Percentiles rank a stretch among this genome's conserved stretches.
Conservation (phyloP, 2,888 invertebrate species). For the Phlogophora meticulosa region DNA sequence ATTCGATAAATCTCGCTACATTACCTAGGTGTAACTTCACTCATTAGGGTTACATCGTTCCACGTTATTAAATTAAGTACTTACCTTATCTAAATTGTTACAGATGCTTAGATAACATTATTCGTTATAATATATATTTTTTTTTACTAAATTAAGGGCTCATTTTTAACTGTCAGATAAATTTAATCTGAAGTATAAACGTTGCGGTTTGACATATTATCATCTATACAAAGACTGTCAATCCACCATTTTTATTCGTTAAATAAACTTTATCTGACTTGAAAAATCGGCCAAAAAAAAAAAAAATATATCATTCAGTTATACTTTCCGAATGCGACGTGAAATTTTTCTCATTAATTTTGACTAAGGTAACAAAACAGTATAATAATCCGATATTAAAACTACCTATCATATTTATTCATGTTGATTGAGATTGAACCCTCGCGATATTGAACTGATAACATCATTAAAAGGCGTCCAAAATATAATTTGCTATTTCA, state of each 20-base stretch:
- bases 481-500: conserved; percentile 9
- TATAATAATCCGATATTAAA: not conserved
- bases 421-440: conserved; percentile 8
- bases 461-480: not conserved
- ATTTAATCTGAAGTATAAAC: too few relatives aligned
- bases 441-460: conserved; percentile 14
- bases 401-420: not conserved
- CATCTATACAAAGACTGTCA: too few relatives aligned
- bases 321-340: not conserved
- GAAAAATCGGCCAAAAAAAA: too few relatives aligned
- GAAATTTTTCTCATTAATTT: not conserved
- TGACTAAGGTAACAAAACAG: not conserved
- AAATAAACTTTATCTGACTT: too few relatives aligned
- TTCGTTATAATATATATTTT: conserved; percentile 15
- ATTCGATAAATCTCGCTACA: conserved; percentile 39
- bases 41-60: conserved; percentile 49
- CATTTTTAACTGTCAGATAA: too few relatives aligned
- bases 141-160: conserved; percentile 14
- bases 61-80: conserved; percentile 52
- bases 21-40: conserved; percentile 36
- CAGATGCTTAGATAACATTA: conserved; percentile 33
- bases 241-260: too few relatives aligned
- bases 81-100: conserved; percentile 53
- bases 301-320: conserved; percentile 12
- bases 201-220: too few relatives aligned